phyloP scores from a whole-genome alignment of 2,113 vertebrate species.

The Nycticryphes semicollaris region DNA sequence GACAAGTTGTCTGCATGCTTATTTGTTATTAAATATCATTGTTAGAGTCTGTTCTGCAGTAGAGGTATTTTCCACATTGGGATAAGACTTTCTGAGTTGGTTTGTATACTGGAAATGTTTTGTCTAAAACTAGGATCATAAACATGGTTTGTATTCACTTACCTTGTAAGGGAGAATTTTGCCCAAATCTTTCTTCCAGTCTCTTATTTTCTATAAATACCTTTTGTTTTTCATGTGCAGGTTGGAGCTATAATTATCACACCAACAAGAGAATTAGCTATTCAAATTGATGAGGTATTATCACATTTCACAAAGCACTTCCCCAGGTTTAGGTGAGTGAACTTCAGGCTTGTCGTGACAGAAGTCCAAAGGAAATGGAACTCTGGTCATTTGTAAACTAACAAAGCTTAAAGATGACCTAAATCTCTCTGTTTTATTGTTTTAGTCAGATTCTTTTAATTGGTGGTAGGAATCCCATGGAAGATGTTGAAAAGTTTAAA shows the following conservation, averaged over 20 bases:
- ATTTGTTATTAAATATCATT: background rate
- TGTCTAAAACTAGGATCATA: background rate
- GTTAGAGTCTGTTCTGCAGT: background rate
- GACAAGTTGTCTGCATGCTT: no score
- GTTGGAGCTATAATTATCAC: conserved; percentile 93
- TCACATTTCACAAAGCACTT: conserved; percentile 83
- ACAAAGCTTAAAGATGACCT: background rate
- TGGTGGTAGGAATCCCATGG: conserved; percentile 91
- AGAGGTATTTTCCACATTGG: background rate
- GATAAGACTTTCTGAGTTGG: background rate
- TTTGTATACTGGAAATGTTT: background rate
- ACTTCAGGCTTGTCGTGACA: background rate
- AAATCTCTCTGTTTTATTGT: background rate
- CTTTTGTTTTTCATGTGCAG: conserved; percentile 46
- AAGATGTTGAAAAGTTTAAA: conserved; percentile 92
- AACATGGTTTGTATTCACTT: accelerated
- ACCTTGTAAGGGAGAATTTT: background rate
- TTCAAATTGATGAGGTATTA: conserved; percentile 93
- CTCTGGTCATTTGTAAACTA: accelerated
- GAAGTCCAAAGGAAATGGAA: no score
- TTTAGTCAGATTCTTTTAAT: conserved; percentile 92
- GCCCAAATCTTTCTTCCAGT: background rate
- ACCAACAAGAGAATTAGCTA: conserved; percentile 90
- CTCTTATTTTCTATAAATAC: background rate
- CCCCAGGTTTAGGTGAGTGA: conserved; percentile 86